Conservation (phyloP, 2,888 invertebrate genomes). For the Cryptus viduatorius region DNA sequence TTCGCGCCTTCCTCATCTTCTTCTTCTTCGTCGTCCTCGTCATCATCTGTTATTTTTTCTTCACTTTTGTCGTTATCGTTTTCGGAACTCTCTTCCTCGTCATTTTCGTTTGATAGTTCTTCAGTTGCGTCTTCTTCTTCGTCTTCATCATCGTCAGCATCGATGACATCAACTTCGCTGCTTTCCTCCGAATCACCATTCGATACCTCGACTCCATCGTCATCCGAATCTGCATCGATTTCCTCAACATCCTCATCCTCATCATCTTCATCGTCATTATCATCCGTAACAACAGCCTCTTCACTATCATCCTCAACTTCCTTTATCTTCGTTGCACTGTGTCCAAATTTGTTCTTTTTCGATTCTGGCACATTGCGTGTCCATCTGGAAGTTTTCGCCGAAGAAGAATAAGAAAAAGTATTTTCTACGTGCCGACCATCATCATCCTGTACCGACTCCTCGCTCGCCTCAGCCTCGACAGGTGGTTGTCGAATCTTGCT, state of each 20-base stretch:
- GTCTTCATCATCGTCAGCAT: slow-evolving; percentile 75
- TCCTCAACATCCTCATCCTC: slow-evolving; percentile 77
- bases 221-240: slow-evolving; percentile 74
- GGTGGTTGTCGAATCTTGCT: slow-evolving; percentile 75
- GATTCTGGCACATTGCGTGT: background rate
- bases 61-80: slow-evolving; percentile 48
- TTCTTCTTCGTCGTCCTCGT: slow-evolving; percentile 62
- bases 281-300: slow-evolving; percentile 80
- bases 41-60: slow-evolving; percentile 72
- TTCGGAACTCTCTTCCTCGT: slow-evolving; percentile 34
- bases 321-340: slow-evolving; percentile 18
- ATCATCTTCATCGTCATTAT: slow-evolving; percentile 67
- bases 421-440: slow-evolving; percentile 1
- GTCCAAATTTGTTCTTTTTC: slow-evolving; percentile 30
- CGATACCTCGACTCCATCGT: slow-evolving; percentile 77
- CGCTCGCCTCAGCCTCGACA: slow-evolving; percentile 72
- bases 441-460: slow-evolving; percentile 26
- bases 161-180: slow-evolving; percentile 63
- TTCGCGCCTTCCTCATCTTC: slow-evolving; percentile 68
- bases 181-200: slow-evolving; percentile 72
- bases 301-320: slow-evolving; percentile 61
- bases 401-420: slow-evolving; percentile 1
- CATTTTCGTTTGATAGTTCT: slow-evolving; percentile 28
- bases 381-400: slow-evolving; percentile 31
- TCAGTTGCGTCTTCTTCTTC: slow-evolving; percentile 71